Percentiles rank a stretch among this genome's conserved stretches.
Evolutionary conservation across 1,140 invertebrate species (phyloP).

Genomic region (Teleopsis dalmanni): DNA sequence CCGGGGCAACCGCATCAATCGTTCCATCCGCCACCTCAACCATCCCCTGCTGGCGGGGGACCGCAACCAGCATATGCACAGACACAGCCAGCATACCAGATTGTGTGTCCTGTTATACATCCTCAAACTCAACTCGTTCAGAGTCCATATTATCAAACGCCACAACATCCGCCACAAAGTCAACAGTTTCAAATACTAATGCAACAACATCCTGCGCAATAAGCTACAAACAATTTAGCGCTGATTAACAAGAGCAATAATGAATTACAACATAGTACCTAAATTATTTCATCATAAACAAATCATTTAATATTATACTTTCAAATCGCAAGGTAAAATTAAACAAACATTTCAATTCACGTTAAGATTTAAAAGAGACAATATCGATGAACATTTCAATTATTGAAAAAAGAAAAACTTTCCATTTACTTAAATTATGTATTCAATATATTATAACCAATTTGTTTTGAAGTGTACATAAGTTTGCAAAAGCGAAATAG

Average conservation of each 20-base stretch:
- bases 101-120: conserved; percentile 54
- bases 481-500: too few relatives aligned
- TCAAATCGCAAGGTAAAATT: background rate
- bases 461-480: too few relatives aligned
- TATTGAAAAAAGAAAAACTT: too few relatives aligned
- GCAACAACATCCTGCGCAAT: conserved; percentile 40
- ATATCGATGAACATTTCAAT: too few relatives aligned
- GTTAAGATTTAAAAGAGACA: too few relatives aligned
- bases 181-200: conserved; percentile 37
- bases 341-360: too few relatives aligned
- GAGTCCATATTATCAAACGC: conserved; percentile 33
- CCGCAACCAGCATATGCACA: conserved; percentile 42
- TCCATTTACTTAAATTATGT: too few relatives aligned
- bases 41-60: conserved; percentile 49
- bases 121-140: conserved; percentile 43
- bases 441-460: too few relatives aligned
- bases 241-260: too few relatives aligned
- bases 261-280: too few relatives aligned
- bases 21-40: conserved; percentile 53
- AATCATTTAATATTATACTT: background rate
- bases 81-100: conserved; percentile 44
- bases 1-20: conserved; percentile 55
- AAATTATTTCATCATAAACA: conserved; percentile 2
- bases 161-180: conserved; percentile 36
- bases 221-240: too few relatives aligned